Evolutionary conservation across 1,140 invertebrate genomes (phyloP), one percentile per base, ranked within the genome.

Genomic region (Whitmania pigra): DNA sequence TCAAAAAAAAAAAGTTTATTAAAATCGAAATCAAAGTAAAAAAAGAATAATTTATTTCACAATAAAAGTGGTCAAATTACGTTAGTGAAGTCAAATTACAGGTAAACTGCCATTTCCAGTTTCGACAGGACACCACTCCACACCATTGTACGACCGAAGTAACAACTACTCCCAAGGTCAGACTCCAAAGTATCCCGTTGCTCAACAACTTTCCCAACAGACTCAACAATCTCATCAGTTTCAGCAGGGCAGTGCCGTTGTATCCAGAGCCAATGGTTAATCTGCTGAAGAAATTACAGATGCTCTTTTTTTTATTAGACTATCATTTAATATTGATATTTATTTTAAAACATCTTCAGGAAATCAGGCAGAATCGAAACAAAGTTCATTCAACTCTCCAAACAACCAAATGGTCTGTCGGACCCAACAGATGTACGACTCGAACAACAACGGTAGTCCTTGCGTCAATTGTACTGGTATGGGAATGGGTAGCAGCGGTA

Each of bases 111-210:
- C 57, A 63, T 63, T 63, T 31, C 57, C 57, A 25, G 57, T 63
- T 63, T 63, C 57, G 29, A 63, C 22, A 22, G 57, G 57, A 20
- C 57, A 63, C 57, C 57, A 63, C 22, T 63, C 57, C 57, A 63
- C 22, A 13, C 57, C 57, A 25, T 20, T 63, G 22, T 63, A 63
- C 29, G 57, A 63, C 22, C 57, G 57, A 31, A 63, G 57, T 31
- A 63, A 63, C 57, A 63, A 63, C 57, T 63, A 18, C 29, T 63
- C 29, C 20, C 57, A 63, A n/a, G 15, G 29, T 25, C 57, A 63
- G 57, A 25, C 9, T 63, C 57, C 9, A 63, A 63, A 25, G 57
- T 31, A 63, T 25, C 57, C 22, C 11, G 11, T 63, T 7, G 13
- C 57, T 63, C 57, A 63, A 63, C 57, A 31, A 63, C 57, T 25